Evolutionary conservation across 2,113 vertebrate genomes (phyloP), one percentile per base, ranked within the genome.

Genomic region (Columbina picui): DNA sequence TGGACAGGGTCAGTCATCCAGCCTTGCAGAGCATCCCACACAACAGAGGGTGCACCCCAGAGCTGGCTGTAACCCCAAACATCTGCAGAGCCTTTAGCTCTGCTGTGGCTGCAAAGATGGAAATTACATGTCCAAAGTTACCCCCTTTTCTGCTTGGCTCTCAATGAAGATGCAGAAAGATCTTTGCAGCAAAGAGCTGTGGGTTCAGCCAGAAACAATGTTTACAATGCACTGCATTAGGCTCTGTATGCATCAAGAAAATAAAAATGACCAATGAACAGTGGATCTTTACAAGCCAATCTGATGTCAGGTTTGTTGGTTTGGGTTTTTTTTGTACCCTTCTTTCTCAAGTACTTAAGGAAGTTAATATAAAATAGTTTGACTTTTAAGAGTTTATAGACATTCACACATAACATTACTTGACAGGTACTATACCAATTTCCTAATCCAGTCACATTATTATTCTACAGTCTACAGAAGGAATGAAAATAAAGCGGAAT

Each of bases 401-500:
- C n/a, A 61, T 85, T 93, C 80, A 81, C 49, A 75, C 86, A 86
- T 75, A 88, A 88, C 45, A 30, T 83, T 89, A 61, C 82, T 80
- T 91, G 68, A 86, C 77, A 96, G 65, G 55, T 81, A 61, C 90
- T 85, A 89, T 63, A 86, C 34, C 67, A 59, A 17, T 86, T 91
- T 91, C 77, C 84, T 92, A 92, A 94, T 78, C 89, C 77, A 36
- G 56, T 94, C 88, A 81, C 59, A 73, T 75, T 84, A 75, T 36
- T 89, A 53, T 53, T 85, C 84, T 78, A 56, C 60, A 96, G 63
- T 32, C 38, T 3, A 10, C 83, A 90, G 85, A 59, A 89, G 80
- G 59, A 93, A 91, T 0, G 3, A 92, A 91, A 94, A 92, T 61
- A 90, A 92, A 94, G 53, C 1, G 1, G 14, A 75, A 94, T 96